Evolutionary conservation across 2,888 invertebrate species (phyloP).

Genomic region (Dysmachus trigonus): DNA sequence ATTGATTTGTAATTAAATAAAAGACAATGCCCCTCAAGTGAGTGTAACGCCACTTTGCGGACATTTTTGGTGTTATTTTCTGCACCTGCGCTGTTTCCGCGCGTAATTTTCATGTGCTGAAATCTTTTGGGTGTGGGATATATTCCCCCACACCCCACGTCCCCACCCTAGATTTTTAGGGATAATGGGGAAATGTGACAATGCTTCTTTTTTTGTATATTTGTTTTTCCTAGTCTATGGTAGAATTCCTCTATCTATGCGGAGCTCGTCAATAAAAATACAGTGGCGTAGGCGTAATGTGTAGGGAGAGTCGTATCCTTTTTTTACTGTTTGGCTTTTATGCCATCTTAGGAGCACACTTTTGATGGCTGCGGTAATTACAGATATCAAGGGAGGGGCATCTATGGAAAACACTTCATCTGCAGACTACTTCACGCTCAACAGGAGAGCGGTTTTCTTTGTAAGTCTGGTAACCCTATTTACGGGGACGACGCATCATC

Average conservation of each 20-base stretch:
- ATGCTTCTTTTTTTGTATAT: neutral
- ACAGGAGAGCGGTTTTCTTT: neutral
- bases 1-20: neutral
- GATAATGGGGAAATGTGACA: neutral
- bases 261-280: neutral
- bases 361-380: neutral
- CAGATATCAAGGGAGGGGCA: neutral
- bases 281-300: neutral
- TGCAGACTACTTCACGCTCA: neutral
- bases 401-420: neutral
- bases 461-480: neutral
- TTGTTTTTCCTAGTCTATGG: neutral
- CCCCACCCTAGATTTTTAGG: neutral
- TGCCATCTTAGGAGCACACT: neutral
- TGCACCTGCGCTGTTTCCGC: constrained; percentile 3
- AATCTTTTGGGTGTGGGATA: neutral
- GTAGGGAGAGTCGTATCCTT: neutral
- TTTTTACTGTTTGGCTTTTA: neutral
- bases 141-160: neutral
- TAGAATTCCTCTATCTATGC: neutral
- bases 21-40: neutral
- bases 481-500: neutral
- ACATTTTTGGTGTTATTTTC: constrained; percentile 6
- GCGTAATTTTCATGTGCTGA: neutral
- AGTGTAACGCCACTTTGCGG: constrained; percentile 19